Percentiles rank a stretch among this genome's conserved stretches.
phyloP scores from a whole-genome alignment of 2,113 vertebrate species.

The Podilymbus podiceps region DNA sequence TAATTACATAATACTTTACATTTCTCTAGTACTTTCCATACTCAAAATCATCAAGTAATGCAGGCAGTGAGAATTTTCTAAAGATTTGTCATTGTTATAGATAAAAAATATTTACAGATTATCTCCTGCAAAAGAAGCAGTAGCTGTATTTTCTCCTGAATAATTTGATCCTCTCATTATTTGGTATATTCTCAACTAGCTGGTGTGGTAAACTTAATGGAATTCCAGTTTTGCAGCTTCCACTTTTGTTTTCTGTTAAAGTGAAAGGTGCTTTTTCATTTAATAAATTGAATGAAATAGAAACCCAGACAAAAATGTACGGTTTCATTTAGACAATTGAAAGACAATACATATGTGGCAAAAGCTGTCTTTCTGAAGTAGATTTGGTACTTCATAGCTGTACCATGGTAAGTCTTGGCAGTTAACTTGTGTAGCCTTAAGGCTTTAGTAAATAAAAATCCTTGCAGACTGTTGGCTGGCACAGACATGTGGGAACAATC shows the following conservation, averaged over 20 bases:
- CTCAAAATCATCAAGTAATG: neutral
- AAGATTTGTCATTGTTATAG: neutral
- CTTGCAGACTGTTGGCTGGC: constrained; percentile 20
- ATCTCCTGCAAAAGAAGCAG: neutral
- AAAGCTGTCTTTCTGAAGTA: neutral
- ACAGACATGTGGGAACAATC: constrained; percentile 73
- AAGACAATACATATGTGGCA: neutral
- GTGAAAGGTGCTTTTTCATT: neutral
- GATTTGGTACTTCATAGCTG: neutral
- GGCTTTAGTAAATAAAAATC: constrained; percentile 18
- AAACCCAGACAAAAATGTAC: neutral
- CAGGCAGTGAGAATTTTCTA: neutral
- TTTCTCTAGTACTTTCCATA: neutral
- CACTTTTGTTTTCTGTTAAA: neutral
- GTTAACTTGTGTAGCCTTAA: constrained; percentile 43
- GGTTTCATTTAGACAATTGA: neutral
- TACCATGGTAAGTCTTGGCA: neutral
- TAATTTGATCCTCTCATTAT: neutral
- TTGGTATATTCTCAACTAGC: neutral
- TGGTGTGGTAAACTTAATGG: neutral
- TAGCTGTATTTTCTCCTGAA: neutral
- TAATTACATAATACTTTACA: neutral
- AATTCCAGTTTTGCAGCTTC: neutral
- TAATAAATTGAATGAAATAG: neutral
- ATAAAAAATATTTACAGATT: neutral